Evolutionary conservation across 2,888 invertebrate species (phyloP), one percentile per base, ranked within the genome.

Genomic region (Chelonus formosanus): DNA sequence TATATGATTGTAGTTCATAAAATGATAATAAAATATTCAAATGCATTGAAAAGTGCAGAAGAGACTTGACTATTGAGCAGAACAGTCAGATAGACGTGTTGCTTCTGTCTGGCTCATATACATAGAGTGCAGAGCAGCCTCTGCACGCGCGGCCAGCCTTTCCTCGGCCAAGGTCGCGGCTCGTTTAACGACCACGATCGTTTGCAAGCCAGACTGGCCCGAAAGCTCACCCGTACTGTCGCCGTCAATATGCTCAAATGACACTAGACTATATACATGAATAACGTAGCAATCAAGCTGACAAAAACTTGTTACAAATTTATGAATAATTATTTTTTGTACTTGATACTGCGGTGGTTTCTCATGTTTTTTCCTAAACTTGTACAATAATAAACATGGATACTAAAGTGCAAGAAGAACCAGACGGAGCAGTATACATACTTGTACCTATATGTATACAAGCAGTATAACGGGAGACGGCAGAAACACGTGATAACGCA

Each of bases 91-190:
- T 55, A 7, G n/a, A 52, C 52, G 31, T 20, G 20, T 32, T 52
- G 34, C 31, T 34, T 10, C 48, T 47, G 58, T 60, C 56, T 53
- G 43, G 31, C 58, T 63, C 54, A 61, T 40, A 40, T 40, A 40
- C 40, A 40, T 5, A 52, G 67, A 48, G 56, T 62, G 61, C 55
- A 58, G 56, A 62, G 53, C 59, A 65, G 70, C 61, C 56, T 70
- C 65, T 63, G 61, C 71, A 65, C 59, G 67, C 68, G 69, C 63
- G 59, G 66, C 63, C 69, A 71, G 71, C 70, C 71, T 70, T 71
- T 63, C 73, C 68, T 70, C 75, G 75, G 73, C 75, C 78, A 78
- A 78, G 78, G 78, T 76, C 76, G 72, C 65, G 65, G 67, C 71
- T 70, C 73, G 73, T 71, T 74, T 72, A 72, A 74, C 70, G 69